Base-by-base conservation (phyloP, 1,140 invertebrate genomes). In the Drosophila sechellia region DNA sequence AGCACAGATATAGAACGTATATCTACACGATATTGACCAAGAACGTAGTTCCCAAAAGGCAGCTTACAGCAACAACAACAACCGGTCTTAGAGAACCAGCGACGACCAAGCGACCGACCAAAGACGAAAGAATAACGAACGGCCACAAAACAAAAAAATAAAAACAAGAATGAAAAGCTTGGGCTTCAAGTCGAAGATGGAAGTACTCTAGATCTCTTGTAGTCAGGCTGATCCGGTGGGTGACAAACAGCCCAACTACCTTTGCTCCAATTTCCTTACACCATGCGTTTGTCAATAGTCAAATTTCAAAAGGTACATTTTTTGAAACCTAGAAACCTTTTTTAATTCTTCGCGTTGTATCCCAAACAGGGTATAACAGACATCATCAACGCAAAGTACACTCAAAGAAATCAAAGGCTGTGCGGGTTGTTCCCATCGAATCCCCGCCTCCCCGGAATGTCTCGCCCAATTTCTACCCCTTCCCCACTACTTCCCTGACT, bases 51-150 rank as follows among this genome's bases (percentile, higher is more conserved):
- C 71, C 71, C 71, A 74, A 74, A 74, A 74, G 71, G 70, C 61
- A 76, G 72, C 72, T 76, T 76, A 45, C 73, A 79, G 73, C 60
- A 46, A 63, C 63, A 61, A 85, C 81, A 80, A 85, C 81, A 85
- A 85, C 81, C 81, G 81, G 81, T 85, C 81, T 86, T 86, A 85
- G 78, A 86, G 73, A 69, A 53, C 64, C 49, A 73, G 25, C 55
- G 34, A 52, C 55, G 34, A 52, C 64, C 65, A 69, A 48, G 35
- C 48, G 39, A 54, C 40, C 72, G 54, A 27, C 71, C 53, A 42
- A 77, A 77, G 73, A 71, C 61, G 61, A 53, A 84, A 85, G 80
- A 79, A 77, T 57, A 72, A 83, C 68, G 50, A 70, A 70, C 65
- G 17, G 50, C 48, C 35, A 68, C 22, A 43, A 65, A 31, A 31